Base-by-base conservation (phyloP, 2,888 invertebrate genomes). In the Nymphalis polychloros region DNA sequence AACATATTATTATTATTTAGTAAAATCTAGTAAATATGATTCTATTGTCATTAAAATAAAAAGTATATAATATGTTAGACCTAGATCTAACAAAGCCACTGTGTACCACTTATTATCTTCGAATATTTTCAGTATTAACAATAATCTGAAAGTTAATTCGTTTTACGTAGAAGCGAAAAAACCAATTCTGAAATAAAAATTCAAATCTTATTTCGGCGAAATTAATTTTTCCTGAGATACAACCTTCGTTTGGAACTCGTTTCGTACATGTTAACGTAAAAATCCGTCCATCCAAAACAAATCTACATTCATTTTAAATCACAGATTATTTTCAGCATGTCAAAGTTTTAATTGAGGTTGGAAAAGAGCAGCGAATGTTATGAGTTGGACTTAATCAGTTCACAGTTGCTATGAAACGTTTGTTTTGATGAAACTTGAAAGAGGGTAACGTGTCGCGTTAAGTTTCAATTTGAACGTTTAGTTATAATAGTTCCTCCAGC, bases 301-400 rank as follows among this genome's bases (percentile, higher is more conserved):
- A 59, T 49, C 57, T 27, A 48, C 49, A 41, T 59, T 31, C 16
- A 13, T 50, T 31, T 41, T 10, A 46, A 64, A 50, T 31, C 50
- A 59, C 59, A 59, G 19, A 27, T 50, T 49, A 27, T 59, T 59
- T 46, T 1, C 31, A 17, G 31, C 20, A 10, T 19, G 46, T 65
- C 50, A 50, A 59, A 65, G 50, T 59, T 59, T 59, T 59, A 59
- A 59, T 59, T 55, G 53, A 55, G 53, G 53, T 55, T 27, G 31
- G 31, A 55, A 55, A 55, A 55, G 53, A 55, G 53, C 53, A 55
- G 13, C n/a, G 19, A 10, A n/a, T 50, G 50, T 50, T 55, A 17
- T 31, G 27, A 31, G 53, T 55, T 55, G 53, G 53, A 55, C 53
- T 17, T 55, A 55, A 55, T 55, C 31, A 31, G 53, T 55, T 27